These are phyloP conservation scores for Zosterops borbonicus DNA, from an alignment of 2,113 vertebrate species.

Conservation along the genomic window DNA sequence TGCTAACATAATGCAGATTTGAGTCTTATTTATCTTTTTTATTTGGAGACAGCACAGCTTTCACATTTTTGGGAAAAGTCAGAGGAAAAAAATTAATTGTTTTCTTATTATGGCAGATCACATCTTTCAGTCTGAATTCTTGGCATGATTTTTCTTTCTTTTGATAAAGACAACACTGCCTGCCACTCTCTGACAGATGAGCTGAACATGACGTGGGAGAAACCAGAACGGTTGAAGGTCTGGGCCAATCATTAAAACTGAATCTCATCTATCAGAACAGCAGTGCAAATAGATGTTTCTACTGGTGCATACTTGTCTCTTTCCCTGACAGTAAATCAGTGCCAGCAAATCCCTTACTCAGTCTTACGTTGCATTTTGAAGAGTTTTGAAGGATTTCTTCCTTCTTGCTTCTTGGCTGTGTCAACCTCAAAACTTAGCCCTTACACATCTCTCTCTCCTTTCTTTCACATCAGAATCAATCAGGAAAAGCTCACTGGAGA, in stretches of 20 bases:
- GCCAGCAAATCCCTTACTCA: not conserved
- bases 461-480: not conserved
- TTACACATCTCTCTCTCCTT: not conserved
- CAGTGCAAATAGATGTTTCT: not conserved
- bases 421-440: not conserved
- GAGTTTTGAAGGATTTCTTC: slow-evolving; percentile 12
- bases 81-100: not conserved
- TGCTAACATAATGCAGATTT: slow-evolving; percentile 35
- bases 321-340: not conserved
- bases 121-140: slow-evolving; percentile 5
- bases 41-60: not conserved
- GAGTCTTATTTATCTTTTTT: slow-evolving; percentile 21
- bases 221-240: not conserved
- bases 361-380: not conserved
- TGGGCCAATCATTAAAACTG: not conserved
- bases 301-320: not conserved
- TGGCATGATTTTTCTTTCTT: not conserved
- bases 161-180: not conserved
- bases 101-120: slow-evolving; percentile 19
- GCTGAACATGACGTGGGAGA: not conserved
- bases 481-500: not conserved
- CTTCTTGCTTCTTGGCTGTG: not conserved
- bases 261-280: not conserved
- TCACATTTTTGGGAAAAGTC: slow-evolving; percentile 21
- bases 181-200: not conserved